A percentile compares a stretch with the other conserved stretches of the same genome.
phyloP scores from a whole-genome alignment of 2,797 vertebrate genomes.

The Benthosema pterotum region DNA sequence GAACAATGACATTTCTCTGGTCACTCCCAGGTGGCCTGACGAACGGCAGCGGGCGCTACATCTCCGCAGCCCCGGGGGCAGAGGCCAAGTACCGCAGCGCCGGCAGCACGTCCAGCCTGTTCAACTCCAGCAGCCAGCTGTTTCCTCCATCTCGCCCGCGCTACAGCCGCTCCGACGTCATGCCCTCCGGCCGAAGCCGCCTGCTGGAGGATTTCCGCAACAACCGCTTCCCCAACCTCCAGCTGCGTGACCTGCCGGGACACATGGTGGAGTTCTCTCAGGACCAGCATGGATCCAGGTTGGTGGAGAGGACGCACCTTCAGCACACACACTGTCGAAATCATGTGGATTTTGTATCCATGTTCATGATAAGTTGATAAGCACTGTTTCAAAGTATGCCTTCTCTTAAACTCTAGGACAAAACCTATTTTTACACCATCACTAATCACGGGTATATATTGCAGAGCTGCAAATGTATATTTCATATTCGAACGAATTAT shows the following conservation, averaged over 20 bases:
- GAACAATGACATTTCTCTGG: neutral
- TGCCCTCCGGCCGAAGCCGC: conserved; percentile 95
- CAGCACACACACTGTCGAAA: neutral
- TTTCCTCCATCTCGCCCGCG: conserved; percentile 94
- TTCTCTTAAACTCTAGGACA: no score
- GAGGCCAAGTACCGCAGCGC: conserved; percentile 95
- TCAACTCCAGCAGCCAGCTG: conserved; percentile 96
- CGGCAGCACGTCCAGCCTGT: conserved; percentile 91
- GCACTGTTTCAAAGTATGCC: no score
- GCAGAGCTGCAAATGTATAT: no score
- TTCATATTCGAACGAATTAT: no score
- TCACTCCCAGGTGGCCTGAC: conserved; percentile 88
- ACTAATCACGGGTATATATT: no score
- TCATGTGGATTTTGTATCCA: no score
- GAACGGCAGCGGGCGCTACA: conserved; percentile 96
- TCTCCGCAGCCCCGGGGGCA: conserved; percentile 95
- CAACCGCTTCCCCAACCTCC: conserved; percentile 97
- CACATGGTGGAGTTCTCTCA: conserved; percentile 99
- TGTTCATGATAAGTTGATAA: no score
- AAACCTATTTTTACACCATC: no score
- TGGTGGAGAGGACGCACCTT: conserved; percentile 27
- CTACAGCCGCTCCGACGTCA: conserved; percentile 95
- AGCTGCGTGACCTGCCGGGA: conserved; percentile 93
- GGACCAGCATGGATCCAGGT: conserved; percentile 98
- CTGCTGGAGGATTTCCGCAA: conserved; percentile 96